A percentile compares a stretch with the other conserved stretches of the same genome.
These are phyloP conservation scores for Conus ventricosus DNA, from an alignment of 1,140 invertebrate species.

Conservation along the genomic window DNA sequence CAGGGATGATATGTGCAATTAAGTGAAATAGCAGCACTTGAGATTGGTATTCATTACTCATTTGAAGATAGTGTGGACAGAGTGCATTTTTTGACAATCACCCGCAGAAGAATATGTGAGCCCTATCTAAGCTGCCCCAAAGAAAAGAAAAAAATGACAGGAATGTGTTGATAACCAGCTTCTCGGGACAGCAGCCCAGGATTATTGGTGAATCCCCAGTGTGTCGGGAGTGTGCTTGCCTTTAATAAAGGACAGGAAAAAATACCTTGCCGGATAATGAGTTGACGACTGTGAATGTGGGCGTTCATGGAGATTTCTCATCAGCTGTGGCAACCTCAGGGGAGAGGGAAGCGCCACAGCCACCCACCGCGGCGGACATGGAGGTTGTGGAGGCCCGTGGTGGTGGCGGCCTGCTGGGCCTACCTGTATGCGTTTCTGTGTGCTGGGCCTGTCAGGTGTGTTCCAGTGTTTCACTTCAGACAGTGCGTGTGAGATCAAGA, in stretches of 20 bases:
- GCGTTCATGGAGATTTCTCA: background rate
- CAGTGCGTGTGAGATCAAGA: too few species aligned
- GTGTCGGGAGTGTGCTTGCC: background rate
- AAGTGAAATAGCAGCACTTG: too few species aligned
- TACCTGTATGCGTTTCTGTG: background rate
- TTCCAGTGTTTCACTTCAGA: background rate
- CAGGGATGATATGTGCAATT: background rate
- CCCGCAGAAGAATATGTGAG: too few species aligned
- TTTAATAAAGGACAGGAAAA: background rate
- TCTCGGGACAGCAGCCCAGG: too few species aligned
- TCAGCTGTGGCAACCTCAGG: background rate
- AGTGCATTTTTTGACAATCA: too few species aligned
- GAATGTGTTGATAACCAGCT: too few species aligned
- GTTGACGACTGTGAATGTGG: background rate
- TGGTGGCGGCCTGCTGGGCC: constrained; percentile 8
- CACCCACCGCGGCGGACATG: background rate
- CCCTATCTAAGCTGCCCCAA: too few species aligned
- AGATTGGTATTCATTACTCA: too few species aligned
- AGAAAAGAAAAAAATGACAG: too few species aligned
- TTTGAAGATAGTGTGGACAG: too few species aligned
- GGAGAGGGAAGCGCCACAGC: background rate
- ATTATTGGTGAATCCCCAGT: background rate
- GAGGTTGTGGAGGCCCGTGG: background rate
- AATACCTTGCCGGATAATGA: background rate
- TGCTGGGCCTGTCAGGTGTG: constrained; percentile 9